Conservation (phyloP, 2,113 vertebrate species). For the Cynocephalus volans region DNA sequence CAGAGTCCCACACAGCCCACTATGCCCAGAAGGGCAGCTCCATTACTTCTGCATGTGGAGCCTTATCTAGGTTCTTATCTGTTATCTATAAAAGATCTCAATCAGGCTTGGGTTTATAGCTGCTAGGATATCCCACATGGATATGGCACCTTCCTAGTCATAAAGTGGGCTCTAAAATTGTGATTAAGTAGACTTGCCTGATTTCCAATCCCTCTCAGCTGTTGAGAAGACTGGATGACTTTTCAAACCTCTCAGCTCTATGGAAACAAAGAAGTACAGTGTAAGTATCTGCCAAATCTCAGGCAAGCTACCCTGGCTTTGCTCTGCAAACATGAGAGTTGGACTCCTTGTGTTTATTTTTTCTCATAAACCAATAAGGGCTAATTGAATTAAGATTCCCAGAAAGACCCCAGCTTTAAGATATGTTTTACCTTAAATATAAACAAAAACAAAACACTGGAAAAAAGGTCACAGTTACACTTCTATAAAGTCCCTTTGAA, state of each 20-base stretch:
- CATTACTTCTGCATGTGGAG: constrained; percentile 87
- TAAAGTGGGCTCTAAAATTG: constrained; percentile 30
- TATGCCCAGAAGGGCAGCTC: constrained; percentile 63
- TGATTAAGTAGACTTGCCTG: neutral
- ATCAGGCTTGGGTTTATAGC: constrained; percentile 85
- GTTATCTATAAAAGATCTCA: constrained; percentile 86
- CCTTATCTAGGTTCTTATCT: constrained; percentile 84
- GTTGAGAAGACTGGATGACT: neutral
- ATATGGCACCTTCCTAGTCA: neutral
- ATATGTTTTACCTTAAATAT: constrained; percentile 40
- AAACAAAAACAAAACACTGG: constrained; percentile 58
- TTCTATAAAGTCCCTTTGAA: neutral
- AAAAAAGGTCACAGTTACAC: constrained; percentile 32
- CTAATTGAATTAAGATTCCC: constrained; percentile 66
- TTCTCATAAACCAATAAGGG: constrained; percentile 55
- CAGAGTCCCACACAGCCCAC: constrained; percentile 76
- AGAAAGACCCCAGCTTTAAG: constrained; percentile 14
- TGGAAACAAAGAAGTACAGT: constrained; percentile 58
- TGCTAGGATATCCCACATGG: neutral
- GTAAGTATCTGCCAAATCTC: neutral
- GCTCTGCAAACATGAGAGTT: constrained; percentile 23
- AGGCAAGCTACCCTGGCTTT: neutral
- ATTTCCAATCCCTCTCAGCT: neutral
- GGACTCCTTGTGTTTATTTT: constrained; percentile 65
- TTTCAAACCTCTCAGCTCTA: constrained; percentile 58